phyloP scores from a whole-genome alignment of 2,797 vertebrate species.

The Crenichthys baileyi region DNA sequence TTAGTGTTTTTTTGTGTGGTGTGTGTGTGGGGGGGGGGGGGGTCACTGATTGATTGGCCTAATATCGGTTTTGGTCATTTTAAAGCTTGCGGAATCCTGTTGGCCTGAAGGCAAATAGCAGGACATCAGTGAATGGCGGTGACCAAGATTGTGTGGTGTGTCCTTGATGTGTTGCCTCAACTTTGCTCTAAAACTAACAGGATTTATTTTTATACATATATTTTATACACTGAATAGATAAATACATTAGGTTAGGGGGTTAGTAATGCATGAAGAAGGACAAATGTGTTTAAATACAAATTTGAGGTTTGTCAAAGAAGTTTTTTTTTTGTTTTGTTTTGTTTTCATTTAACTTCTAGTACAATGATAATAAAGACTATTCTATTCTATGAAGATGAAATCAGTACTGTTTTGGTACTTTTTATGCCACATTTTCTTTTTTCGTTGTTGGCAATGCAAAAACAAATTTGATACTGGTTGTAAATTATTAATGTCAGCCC shows the following conservation, averaged over 20 bases:
- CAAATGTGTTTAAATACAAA: neutral
- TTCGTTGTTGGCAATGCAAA: neutral
- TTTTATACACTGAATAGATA: neutral
- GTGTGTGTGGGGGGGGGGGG: too few relatives aligned
- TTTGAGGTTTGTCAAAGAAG: neutral
- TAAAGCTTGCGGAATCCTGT: neutral
- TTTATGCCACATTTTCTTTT: neutral
- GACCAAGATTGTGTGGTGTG: neutral
- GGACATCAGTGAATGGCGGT: neutral
- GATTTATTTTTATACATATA: neutral
- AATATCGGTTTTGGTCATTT: neutral
- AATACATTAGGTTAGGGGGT: neutral
- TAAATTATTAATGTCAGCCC: neutral
- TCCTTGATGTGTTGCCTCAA: conserved; percentile 3
- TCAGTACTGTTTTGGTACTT: neutral
- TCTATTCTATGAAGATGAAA: too few relatives aligned
- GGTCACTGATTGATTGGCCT: neutral
- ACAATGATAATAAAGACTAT: too few relatives aligned
- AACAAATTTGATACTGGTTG: neutral
- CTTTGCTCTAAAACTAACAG: neutral
- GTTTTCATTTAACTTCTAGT: too few relatives aligned
- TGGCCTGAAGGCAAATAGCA: neutral
- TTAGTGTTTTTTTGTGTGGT: neutral
- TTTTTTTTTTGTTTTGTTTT: neutral
- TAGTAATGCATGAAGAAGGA: neutral